These are phyloP conservation scores for Phyllotreta cruciferae DNA, from an alignment of 2,888 invertebrate species.

Conservation along the genomic window DNA sequence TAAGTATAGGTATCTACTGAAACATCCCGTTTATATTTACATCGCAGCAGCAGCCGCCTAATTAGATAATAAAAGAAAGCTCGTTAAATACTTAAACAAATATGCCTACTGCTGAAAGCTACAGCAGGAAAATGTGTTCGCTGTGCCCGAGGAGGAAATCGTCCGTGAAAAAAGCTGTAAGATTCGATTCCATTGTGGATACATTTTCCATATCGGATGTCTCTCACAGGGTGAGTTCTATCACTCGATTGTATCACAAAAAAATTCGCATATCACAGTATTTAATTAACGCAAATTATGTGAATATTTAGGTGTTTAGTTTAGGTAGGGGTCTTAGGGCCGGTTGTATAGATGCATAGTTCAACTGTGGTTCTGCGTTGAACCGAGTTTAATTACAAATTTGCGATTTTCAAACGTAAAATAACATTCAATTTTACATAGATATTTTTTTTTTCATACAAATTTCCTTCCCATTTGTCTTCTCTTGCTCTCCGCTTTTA, in stretches of 20 bases:
- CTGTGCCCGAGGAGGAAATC: conserved; percentile 66
- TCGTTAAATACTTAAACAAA: conserved; percentile 31
- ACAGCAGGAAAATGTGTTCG: conserved; percentile 65
- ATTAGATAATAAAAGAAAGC: neutral
- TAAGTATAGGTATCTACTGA: too few species aligned
- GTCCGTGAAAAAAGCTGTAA: conserved; percentile 65
- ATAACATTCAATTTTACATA: too few species aligned
- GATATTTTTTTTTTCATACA: too few species aligned
- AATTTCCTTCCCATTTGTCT: too few species aligned
- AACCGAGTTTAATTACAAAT: too few species aligned
- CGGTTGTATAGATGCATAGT: too few species aligned
- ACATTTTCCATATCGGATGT: conserved; percentile 67
- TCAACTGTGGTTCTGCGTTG: too few species aligned
- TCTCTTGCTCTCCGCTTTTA: too few species aligned
- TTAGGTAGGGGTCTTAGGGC: too few species aligned
- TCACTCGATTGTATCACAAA: too few species aligned
- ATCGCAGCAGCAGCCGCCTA: neutral
- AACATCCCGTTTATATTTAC: neutral
- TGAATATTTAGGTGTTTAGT: too few species aligned
- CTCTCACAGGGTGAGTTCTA: conserved; percentile 50
- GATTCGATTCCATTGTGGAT: conserved; percentile 69
- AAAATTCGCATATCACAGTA: conserved; percentile 1
- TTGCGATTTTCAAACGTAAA: too few species aligned
- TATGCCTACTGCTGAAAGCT: conserved; percentile 62
- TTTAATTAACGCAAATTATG: neutral